Base-by-base conservation (phyloP, 2,797 vertebrate species). In the Petrocephalus schoutedeni region DNA sequence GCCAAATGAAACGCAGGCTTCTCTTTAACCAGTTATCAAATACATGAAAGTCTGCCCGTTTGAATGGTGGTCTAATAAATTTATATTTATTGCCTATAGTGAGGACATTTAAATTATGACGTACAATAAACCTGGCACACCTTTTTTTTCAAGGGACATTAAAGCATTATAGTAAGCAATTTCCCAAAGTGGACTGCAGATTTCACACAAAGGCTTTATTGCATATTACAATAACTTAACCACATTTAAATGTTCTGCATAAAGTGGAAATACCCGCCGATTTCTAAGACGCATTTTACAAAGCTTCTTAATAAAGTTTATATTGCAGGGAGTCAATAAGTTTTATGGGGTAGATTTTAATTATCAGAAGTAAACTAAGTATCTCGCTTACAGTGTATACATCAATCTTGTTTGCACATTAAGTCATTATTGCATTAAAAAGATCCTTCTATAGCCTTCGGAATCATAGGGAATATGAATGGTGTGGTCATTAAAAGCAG, bases 81-180 rank as follows among this genome's bases (percentile, higher is more conserved):
- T 93, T 94, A 94, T 95, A 95, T 96, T 96, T 96, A 95, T 93
- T 92, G 94, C 95, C 96, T 96, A 96, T 96, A 96, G 96, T 96
- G 96, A 96, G 96, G 96, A 96, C 96, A 96, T 96, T 97, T 97
- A 97, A 97, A 96, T 96, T 96, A 97, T 96, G 95, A 95, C 95
- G 90, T 92, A 95, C 94, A 95, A 95, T 95, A 96, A 95, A 96
- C 92, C 94, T 95, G 95, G 94, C 95, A 95, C 93, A 91, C 92
- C 94, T 94, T 94, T 95, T 94, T 96, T 96, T 95, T 94, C 93
- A 95, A 94, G 90, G 93, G 94, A 94, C 95, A 94, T 95, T 95
- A 95, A 95, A 93, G 94, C 94, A 94, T 94, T 95, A 95, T 95
- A 94, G 94, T 94, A 95, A 96, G 94, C 95, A 95, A 95, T 96